Conservation (phyloP, 2,888 invertebrate species). For the Pristionchus japonicus region DNA sequence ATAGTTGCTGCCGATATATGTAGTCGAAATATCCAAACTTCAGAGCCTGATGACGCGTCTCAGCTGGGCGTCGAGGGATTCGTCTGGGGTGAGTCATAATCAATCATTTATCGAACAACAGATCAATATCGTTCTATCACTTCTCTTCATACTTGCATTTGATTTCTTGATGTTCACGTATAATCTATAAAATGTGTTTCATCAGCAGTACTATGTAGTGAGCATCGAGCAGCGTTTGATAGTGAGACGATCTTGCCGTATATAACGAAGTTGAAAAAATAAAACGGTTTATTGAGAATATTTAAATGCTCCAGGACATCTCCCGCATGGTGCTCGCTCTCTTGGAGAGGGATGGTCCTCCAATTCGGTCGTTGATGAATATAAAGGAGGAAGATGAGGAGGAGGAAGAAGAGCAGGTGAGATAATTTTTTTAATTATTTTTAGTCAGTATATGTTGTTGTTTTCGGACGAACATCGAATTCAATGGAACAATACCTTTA, state of each 20-base stretch:
- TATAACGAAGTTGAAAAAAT: neutral
- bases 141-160: too few species aligned
- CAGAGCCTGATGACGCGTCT: constrained; percentile 5
- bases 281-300: neutral
- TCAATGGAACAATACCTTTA: neutral
- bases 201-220: too few species aligned
- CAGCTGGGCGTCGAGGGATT: neutral
- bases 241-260: neutral
- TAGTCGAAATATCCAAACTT: neutral
- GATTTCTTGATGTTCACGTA: too few species aligned
- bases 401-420: neutral
- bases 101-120: neutral
- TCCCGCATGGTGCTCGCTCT: neutral
- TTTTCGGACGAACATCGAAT: neutral
- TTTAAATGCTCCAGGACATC: too few species aligned
- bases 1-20: neutral
- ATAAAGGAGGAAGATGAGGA: constrained; percentile 43
- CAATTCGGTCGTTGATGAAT: neutral
- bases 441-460: neutral
- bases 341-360: constrained; percentile 13
- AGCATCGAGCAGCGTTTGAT: neutral
- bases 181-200: too few species aligned
- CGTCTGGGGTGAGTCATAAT: neutral
- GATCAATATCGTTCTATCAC: too few species aligned
- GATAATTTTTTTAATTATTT: neutral